A percentile compares a stretch with the other conserved stretches of the same genome.
These are phyloP conservation scores for Aurelia aurita DNA, from an alignment of 30 jellyfish, hydroid and myxozoan genomes.

Conservation along the genomic window DNA sequence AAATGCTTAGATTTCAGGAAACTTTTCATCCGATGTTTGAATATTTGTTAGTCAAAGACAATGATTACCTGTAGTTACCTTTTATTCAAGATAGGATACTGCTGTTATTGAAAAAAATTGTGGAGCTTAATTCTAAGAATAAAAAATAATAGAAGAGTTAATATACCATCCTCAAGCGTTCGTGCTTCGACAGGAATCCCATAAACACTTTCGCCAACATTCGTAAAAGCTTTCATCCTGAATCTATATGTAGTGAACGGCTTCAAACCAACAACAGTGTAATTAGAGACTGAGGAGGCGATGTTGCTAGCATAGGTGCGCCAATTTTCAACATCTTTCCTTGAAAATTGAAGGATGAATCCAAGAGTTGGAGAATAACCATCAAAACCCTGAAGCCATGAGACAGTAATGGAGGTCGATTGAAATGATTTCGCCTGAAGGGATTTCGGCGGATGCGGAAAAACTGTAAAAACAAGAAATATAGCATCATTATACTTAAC, in stretches of 20 bases:
- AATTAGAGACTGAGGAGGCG: neutral
- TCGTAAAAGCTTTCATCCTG: constrained; percentile 30
- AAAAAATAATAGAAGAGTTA: neutral
- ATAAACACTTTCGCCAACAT: constrained; percentile 33
- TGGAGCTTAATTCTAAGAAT: too few relatives aligned
- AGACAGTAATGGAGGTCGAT: constrained; percentile 24
- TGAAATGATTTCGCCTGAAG: constrained; percentile 18
- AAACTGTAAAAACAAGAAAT: constrained; percentile 10
- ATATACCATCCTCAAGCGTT: constrained; percentile 58
- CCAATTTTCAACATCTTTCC: constrained; percentile 35
- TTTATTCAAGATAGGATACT: too few relatives aligned
- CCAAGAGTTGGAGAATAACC: constrained; percentile 53
- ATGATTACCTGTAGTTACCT: too few relatives aligned
- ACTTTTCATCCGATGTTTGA: too few relatives aligned
- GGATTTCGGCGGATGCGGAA: constrained; percentile 56
- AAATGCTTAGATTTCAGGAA: too few relatives aligned
- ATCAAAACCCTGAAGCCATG: constrained; percentile 62
- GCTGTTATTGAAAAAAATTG: too few relatives aligned
- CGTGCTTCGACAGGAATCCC: constrained; percentile 17
- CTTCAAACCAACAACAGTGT: constrained; percentile 59
- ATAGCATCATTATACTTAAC: too few relatives aligned
- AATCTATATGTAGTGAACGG: constrained; percentile 48
- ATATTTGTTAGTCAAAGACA: too few relatives aligned
- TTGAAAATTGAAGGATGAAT: constrained; percentile 34
- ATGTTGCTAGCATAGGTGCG: constrained; percentile 7